A percentile compares a stretch with the other conserved stretches of the same genome.
Conservation (phyloP, 2,113 vertebrate species). For the Rhabdornis inornatus region DNA sequence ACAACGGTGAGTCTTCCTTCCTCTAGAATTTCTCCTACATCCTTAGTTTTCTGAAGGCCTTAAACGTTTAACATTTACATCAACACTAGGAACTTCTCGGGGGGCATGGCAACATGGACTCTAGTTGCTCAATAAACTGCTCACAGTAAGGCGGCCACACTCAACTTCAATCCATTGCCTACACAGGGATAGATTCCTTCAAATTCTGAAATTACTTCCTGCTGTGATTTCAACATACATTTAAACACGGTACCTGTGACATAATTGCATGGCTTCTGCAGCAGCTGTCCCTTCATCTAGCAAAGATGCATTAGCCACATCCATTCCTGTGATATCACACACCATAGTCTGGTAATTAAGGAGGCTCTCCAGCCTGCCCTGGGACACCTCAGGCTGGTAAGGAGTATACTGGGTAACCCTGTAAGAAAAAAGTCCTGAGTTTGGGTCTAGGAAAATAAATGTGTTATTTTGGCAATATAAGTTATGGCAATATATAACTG, state of each 20-base stretch:
- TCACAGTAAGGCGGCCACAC: background rate
- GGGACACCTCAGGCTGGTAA: slow-evolving; percentile 95
- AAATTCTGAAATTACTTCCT: background rate
- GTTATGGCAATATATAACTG: background rate
- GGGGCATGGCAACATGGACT: background rate
- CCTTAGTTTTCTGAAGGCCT: background rate
- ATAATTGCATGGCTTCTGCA: slow-evolving; percentile 98
- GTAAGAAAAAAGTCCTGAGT: background rate
- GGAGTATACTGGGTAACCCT: slow-evolving; percentile 99
- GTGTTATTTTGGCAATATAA: too few relatives aligned
- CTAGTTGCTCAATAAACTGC: background rate
- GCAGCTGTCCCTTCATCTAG: slow-evolving; percentile 95
- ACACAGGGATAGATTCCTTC: background rate
- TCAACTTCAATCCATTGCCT: background rate
- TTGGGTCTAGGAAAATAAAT: background rate
- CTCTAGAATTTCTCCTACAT: background rate
- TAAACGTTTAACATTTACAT: background rate
- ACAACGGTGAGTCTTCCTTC: background rate
- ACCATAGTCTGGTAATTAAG: slow-evolving; percentile 99
- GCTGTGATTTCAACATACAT: background rate
- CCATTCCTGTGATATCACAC: slow-evolving; percentile 93
- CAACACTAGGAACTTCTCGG: background rate
- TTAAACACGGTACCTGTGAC: slow-evolving; percentile 82
- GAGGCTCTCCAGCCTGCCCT: slow-evolving; percentile 93
- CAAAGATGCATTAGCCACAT: slow-evolving; percentile 90